Conservation (phyloP, 1,140 invertebrate genomes). For the Gryllus bimaculatus region DNA sequence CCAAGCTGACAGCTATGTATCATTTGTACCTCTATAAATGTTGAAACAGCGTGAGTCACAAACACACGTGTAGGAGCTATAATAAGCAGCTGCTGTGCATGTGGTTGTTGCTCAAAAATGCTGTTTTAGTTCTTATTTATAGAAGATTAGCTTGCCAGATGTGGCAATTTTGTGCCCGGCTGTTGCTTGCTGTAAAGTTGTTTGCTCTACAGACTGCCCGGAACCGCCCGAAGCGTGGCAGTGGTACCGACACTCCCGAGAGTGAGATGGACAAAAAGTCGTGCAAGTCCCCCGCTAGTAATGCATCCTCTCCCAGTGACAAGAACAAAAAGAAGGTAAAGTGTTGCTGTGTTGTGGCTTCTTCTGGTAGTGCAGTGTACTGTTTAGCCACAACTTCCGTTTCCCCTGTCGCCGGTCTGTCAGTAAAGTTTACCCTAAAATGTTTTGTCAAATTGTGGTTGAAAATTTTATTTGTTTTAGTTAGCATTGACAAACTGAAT, state of each 20-base stretch:
- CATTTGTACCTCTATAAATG: no score
- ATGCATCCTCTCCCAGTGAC: constrained; percentile 34
- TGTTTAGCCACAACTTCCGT: constrained; percentile 8
- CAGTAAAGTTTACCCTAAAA: not conserved
- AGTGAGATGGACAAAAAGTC: constrained; percentile 44
- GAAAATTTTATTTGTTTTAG: not conserved
- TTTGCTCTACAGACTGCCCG: constrained; percentile 14
- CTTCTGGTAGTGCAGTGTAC: not conserved
- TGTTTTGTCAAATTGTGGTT: not conserved
- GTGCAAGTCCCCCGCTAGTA: constrained; percentile 39
- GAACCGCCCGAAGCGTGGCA: constrained; percentile 12
- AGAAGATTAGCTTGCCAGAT: no score
- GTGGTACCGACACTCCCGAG: constrained; percentile 65
- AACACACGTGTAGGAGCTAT: no score
- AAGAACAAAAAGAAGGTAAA: constrained; percentile 32
- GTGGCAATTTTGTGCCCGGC: not conserved
- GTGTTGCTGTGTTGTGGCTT: not conserved
- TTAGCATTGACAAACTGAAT: not conserved
- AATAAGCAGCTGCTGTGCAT: no score
- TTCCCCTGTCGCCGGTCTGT: not conserved
- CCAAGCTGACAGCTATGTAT: no score
- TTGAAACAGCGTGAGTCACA: no score
- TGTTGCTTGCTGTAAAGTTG: not conserved
- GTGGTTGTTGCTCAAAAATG: no score
- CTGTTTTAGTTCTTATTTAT: no score